Evolutionary conservation across 2,797 vertebrate genomes (phyloP), one percentile per base, ranked within the genome.

Genomic region (Chaunax sp.): DNA sequence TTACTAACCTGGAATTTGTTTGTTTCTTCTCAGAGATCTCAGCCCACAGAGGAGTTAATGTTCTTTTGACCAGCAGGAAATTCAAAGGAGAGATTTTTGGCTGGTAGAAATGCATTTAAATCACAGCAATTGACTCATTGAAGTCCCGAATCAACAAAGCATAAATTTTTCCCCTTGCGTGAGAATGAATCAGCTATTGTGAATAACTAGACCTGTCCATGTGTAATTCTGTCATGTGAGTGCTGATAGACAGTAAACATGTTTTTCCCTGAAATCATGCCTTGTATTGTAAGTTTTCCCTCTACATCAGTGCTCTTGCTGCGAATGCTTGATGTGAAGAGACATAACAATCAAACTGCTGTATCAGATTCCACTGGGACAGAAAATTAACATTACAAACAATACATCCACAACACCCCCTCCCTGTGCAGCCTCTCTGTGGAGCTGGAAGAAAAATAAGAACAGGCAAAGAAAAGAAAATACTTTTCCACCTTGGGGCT

Each of bases 361-460:
- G 61, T 16, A 82, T 84, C 60, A 59, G 59, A 83, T 78, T 85
- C 83, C 79, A 51, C 72, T 13, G 85, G 83, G 88, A 88, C 64
- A 64, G 15, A 51, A 82, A 90, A 87, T 90, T 86, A 87, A 87
- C 88, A 91, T 87, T 82, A 88, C 85, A 91, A 90, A 91, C 76
- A 83, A 53, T 50, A 35, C 60, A 77, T 88, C 69, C 49, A 53
- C 66, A 88, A 72, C 69, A 75, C 44, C 71, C 74, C 69, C 77
- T 81, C 80, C 54, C 54, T 52, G n/a, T 3, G 33, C 53, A 40
- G 59, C 65, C 50, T 83, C 82, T 77, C 82, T 40, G 35, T 23
- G 54, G 86, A 78, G 69, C 62, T 55, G 35, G 56, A 54, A 66
- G 57, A 63, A 71, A 76, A 83, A 82, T 51, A 84, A 28, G 53